Evolutionary conservation across 1,140 invertebrate genomes (phyloP), one percentile per base, ranked within the genome.

Genomic region (Anoplophora glabripennis): DNA sequence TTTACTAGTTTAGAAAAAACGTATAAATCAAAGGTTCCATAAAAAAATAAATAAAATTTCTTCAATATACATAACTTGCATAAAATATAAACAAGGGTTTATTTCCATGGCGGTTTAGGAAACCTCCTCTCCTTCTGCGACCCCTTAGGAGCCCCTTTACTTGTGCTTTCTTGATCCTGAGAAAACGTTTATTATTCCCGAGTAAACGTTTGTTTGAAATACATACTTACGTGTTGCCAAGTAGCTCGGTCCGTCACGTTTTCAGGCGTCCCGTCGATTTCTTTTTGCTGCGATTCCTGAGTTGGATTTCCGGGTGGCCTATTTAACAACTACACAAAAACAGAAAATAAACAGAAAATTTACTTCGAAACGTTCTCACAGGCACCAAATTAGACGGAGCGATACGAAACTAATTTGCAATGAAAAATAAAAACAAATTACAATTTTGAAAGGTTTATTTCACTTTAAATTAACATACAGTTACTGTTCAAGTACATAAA

Each of bases 21-120:
- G 2, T 28, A 28, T 28, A 28, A 28, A 28, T 3, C 21, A 28
- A 5, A 28, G 5, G 2, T 28, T 3, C 5, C 21, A 28, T 28
- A 28, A 28, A 28, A 28, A 28, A 28, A 28, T 28, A 28, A 28
- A 28, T 28, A 28, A 28, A 28, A 28, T 28, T 28, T 28, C 21
- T 28, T 28, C 21, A 2, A 28, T 28, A 28, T 28, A 28, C 21
- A 28, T 28, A 28, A 28, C 21, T 28, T 28, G 21, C 21, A 28
- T 28, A 28, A 28, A 28, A 28, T 28, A 3, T 28, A 28, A 28
- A 28, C 21, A 28, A 5, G 2, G 5, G 5, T 2, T 44, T 54
- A 65, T 45, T 62, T 65, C 63, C 63, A 65, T 11, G 63, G 63
- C 15, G 63, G 63, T 57, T 65, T 65, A 8, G 42, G 41, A 4